Evolutionary conservation across 2,113 vertebrate species (phyloP).

Genomic region (Ovis canadensis): DNA sequence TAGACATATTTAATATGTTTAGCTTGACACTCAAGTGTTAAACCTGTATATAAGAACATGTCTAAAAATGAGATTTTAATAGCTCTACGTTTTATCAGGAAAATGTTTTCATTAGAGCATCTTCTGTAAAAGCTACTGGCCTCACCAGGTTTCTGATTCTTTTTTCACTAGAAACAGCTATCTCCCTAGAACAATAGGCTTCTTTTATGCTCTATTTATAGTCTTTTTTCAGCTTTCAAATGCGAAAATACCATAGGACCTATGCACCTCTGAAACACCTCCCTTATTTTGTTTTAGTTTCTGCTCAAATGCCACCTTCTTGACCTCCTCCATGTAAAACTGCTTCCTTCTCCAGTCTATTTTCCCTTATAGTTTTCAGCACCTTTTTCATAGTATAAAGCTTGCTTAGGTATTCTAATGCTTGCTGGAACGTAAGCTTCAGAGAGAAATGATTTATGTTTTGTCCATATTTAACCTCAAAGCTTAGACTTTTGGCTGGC

Average conservation of each 20-base stretch:
- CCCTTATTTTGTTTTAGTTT: not conserved
- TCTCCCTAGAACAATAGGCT: not conserved
- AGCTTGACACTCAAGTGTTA: not conserved
- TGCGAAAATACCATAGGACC: not conserved
- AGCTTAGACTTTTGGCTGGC: not conserved
- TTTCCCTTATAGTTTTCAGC: not conserved
- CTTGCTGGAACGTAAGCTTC: not conserved
- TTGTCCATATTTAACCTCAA: not conserved
- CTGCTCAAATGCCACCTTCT: not conserved
- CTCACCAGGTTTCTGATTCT: not conserved
- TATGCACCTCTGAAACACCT: not conserved
- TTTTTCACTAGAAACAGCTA: not conserved
- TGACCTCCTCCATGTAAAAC: not conserved
- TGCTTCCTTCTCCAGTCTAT: not conserved
- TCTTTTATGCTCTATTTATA: not conserved
- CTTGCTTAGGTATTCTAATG: not conserved
- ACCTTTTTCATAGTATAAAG: not conserved
- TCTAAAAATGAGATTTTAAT: not conserved
- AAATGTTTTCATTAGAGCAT: not conserved
- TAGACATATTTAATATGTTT: not conserved
- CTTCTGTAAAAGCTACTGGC: not conserved
- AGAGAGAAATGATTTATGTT: not conserved
- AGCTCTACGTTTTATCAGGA: not conserved
- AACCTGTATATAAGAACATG: not conserved
- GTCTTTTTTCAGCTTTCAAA: not conserved